Evolutionary conservation across 2,797 vertebrate species (phyloP), one percentile per base, ranked within the genome.

Genomic region (Melanogrammus aeglefinus): DNA sequence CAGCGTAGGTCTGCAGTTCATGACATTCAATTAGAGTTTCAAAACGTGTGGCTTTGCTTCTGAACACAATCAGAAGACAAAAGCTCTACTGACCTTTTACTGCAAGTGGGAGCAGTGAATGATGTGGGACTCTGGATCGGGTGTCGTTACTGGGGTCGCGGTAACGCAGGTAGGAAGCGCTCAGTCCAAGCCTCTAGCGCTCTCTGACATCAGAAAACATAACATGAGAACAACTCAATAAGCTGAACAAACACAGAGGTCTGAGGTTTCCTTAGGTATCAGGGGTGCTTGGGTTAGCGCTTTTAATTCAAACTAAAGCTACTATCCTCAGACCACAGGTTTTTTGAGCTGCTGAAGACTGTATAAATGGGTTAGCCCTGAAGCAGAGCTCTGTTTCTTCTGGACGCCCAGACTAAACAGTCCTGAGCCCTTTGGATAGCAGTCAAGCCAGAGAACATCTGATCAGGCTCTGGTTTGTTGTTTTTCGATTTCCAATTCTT

Each of bases 221-320:
- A 90, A 90, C 86, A 51, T 8, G 84, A 89, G 86, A 82, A 87
- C 75, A 82, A 81, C 78, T 88, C 78, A 78, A 81, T 79, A 76
- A 78, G 29, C 82, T 86, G 72, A 47, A 78, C 82, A 87, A 92
- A 89, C 86, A 89, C 70, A 85, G 84, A 72, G 88, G 84, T 85
- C 78, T 77, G 71, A 83, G 41, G 79, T 16, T 70, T 69, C 16
- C 27, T 7, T 82, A 74, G 78, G 79, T 63, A 77, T 73, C 5
- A 13, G 51, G 57, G 75, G 75, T 51, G 75, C 79, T 63, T 6
- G 57, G 57, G 57, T 24, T 63, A 63, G 57, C 21, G 57, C 57
- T 24, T 63, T 63, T 63, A 63, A 63, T 63, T 24, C n/a, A 63
- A 63, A 18, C 57, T 63, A 21, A 63, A 63, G 57, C 24, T 69